Evolutionary conservation across 1,140 invertebrate genomes (phyloP).

Genomic region (Megalopta genalis): DNA sequence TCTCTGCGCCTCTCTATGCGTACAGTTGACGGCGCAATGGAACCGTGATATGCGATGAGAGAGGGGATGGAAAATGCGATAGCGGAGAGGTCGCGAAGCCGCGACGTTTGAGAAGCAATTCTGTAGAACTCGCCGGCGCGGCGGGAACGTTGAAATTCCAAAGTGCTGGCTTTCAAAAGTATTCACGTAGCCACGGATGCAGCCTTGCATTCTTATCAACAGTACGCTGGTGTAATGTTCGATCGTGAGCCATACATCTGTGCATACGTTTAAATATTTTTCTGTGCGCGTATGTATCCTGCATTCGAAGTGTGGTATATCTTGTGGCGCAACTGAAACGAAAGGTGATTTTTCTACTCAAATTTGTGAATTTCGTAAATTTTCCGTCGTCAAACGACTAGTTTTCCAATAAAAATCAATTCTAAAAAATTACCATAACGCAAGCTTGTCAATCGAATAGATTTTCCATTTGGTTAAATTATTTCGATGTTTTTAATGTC

Average conservation of each 20-base stretch:
- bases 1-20: no score
- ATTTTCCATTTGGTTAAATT: no score
- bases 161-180: neutral
- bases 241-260: neutral
- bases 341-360: neutral
- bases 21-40: no score
- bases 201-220: neutral
- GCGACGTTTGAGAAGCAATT: no score
- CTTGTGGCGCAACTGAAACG: neutral
- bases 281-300: neutral
- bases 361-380: neutral
- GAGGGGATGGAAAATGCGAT: no score
- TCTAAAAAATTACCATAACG: no score
- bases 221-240: neutral
- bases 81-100: no score
- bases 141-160: slow-evolving; percentile 53
- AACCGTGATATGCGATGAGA: no score
- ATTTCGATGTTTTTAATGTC: no score
- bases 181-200: neutral
- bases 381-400: no score
- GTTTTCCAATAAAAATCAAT: no score
- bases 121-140: slow-evolving; percentile 36
- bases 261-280: neutral
- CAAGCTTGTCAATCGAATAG: no score
- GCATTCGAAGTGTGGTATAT: neutral